Percentiles rank a stretch among this genome's conserved stretches.
phyloP scores from a whole-genome alignment of 2,797 vertebrate genomes.

The Euthynnus affinis region DNA sequence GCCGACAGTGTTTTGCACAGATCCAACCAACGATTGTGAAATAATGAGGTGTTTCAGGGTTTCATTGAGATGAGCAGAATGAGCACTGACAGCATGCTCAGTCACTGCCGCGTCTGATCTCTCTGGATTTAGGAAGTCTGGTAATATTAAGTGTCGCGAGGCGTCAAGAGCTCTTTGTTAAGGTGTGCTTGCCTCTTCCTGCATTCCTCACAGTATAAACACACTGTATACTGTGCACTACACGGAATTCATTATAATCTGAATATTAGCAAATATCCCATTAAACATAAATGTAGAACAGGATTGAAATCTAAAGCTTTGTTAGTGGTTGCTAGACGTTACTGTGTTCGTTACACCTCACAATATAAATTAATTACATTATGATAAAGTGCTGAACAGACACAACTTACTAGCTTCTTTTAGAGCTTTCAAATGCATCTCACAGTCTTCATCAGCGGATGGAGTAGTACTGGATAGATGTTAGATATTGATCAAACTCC shows the following conservation, averaged over 20 bases:
- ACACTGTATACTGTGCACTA: constrained; percentile 5
- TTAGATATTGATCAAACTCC: no score
- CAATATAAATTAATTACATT: neutral
- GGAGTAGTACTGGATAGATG: no score
- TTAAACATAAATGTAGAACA: constrained; percentile 10
- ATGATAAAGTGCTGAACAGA: neutral
- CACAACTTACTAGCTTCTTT: no score
- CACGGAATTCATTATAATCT: constrained; percentile 20
- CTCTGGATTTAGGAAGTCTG: constrained; percentile 52
- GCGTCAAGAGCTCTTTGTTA: constrained; percentile 56
- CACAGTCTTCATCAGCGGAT: no score
- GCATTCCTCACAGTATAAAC: constrained; percentile 16
- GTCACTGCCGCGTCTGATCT: constrained; percentile 55
- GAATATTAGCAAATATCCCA: constrained; percentile 26
- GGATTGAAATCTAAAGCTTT: constrained; percentile 5
- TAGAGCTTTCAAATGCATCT: no score
- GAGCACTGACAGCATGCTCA: constrained; percentile 51
- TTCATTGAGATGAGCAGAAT: constrained; percentile 65
- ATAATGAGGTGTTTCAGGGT: constrained; percentile 73
- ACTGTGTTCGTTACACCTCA: neutral
- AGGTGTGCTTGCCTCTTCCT: constrained; percentile 39
- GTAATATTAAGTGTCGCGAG: constrained; percentile 55
- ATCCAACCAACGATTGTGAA: constrained; percentile 62
- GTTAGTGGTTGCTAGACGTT: neutral
- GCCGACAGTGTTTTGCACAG: constrained; percentile 51